Base-by-base conservation (phyloP, 2,797 vertebrate species). In the Sebastes taczanowskii region DNA sequence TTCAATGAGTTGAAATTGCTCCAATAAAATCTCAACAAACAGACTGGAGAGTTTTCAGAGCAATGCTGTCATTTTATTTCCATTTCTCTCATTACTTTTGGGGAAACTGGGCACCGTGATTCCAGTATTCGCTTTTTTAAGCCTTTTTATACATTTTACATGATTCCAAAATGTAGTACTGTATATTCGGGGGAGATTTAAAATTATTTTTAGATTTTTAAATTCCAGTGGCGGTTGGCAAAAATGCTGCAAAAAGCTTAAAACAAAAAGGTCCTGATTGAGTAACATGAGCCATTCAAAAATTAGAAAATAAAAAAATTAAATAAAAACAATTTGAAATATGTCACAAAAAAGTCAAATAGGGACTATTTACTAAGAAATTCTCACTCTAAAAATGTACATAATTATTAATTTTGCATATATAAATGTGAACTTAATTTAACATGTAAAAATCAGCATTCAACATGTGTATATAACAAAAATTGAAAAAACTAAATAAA, bases 1-100 rank as follows among this genome's bases (percentile, higher is more conserved):
- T 89, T 90, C 78, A 88, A 68, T 81, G 71, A 81, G 72, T 30
- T 83, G 73, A 87, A 55, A 71, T 62, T 27, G 74, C 65, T 84
- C 83, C 85, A 86, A 55, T 80, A 75, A 84, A 90, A 88, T 78
- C 59, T 85, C 85, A 86, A 78, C 58, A 87, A 84, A 84, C 67
- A 84, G 59, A 62, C 42, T 29, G 66, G 66, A 20, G 23, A 63
- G 49, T 75, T 80, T 71, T 83, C 55, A 77, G 80, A 78, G 70
- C 34, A 29, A 81, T 77, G 79, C 53, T 72, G 76, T 88, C 77
- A 80, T 76, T 77, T 81, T 74, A 71, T 83, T 90, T 86, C 71
- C 66, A 86, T 75, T 64, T 80, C 65, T 86, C 32, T 70, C 56
- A 66, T 80, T 81, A 42, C 68, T 69, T 82, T 68, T 38, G 8